These are phyloP conservation scores for Capitulum mitella DNA, from an alignment of 2,888 invertebrate genomes.

Conservation along the genomic window DNA sequence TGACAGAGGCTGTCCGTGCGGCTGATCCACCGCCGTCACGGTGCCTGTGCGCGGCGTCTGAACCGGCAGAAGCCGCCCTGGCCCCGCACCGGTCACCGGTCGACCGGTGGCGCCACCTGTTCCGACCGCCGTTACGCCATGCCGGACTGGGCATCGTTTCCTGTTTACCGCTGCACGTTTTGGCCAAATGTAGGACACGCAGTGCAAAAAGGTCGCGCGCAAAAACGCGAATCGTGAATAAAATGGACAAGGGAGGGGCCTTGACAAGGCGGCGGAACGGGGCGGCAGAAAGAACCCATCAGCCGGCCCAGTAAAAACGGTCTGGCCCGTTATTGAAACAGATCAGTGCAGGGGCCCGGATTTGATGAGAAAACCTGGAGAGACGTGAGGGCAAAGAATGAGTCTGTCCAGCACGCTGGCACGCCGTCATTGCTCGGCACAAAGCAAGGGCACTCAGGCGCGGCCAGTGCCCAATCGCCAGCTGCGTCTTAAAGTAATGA, in stretches of 20 bases:
- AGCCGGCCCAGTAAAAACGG: not conserved
- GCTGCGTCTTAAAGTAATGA: too few species aligned
- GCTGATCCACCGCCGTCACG: too few species aligned
- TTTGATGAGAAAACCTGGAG: not conserved
- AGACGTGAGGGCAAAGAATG: not conserved
- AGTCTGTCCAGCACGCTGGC: too few species aligned
- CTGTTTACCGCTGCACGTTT: not conserved
- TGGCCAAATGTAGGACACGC: slow-evolving; percentile 7
- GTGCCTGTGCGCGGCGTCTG: too few species aligned
- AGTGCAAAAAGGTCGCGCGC: not conserved
- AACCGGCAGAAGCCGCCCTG: too few species aligned
- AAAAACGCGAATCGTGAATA: slow-evolving; percentile 7
- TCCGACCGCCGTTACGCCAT: not conserved
- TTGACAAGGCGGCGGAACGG: not conserved
- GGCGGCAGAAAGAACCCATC: not conserved
- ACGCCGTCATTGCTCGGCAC: too few species aligned
- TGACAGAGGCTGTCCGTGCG: too few species aligned
- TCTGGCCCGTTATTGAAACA: not conserved
- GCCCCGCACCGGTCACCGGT: too few species aligned
- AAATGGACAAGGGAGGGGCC: slow-evolving; percentile 22
- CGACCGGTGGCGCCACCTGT: not conserved
- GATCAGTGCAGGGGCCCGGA: not conserved
- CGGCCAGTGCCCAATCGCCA: too few species aligned
- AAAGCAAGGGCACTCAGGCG: too few species aligned
- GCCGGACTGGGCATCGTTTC: too few species aligned